Evolutionary conservation across 2,888 invertebrate genomes (phyloP), one percentile per base, ranked within the genome.

Genomic region (Lepetodrilus schrolli): DNA sequence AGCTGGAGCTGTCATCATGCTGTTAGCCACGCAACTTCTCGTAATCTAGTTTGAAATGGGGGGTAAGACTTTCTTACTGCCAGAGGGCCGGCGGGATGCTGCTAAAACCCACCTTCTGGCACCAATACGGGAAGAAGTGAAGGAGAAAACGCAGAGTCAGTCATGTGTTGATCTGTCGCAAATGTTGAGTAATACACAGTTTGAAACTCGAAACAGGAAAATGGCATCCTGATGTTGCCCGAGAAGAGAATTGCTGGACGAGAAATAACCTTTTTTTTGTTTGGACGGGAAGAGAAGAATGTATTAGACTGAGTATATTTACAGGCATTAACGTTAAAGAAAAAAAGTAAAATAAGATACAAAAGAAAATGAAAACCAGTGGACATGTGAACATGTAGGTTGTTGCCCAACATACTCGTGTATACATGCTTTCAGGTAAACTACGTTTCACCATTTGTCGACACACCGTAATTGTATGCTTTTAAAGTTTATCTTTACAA

Each of bases 31-130:
- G 47, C 47, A 23, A 21, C 26, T 68, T 47, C 30, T 68, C 43
- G n/a, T 68, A 68, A 68, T 68, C 68, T 68, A n/a, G 23, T 26
- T 43, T 68, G 68, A 68, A 68, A 68, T n/a, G 58, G 58, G 23
- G 21, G n/a, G 58, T 23, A 30, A 30, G 30, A n/a, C 30, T 58
- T 23, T n/a, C n/a, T n/a, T n/a, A n/a, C n/a, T n/a, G n/a, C n/a
- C n/a, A 34, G 8, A 23, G 23, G 10, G n/a, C 13, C 30, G 38
- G 10, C 26, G 47, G 68, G 47, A 38, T 47, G 47, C 68, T 26
- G 17, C 17, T 38, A 21, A 23, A 43, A 68, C 30, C 23, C 47
- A 68, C 68, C 68, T 68, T 68, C 68, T 68, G 68, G 68, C 47
- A n/a, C 47, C 47, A 38, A 68, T 68, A 38, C 43, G n/a, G 68